Evolutionary conservation across 2,797 vertebrate genomes (phyloP).

Genomic region (Muraenolepis orangiensis): DNA sequence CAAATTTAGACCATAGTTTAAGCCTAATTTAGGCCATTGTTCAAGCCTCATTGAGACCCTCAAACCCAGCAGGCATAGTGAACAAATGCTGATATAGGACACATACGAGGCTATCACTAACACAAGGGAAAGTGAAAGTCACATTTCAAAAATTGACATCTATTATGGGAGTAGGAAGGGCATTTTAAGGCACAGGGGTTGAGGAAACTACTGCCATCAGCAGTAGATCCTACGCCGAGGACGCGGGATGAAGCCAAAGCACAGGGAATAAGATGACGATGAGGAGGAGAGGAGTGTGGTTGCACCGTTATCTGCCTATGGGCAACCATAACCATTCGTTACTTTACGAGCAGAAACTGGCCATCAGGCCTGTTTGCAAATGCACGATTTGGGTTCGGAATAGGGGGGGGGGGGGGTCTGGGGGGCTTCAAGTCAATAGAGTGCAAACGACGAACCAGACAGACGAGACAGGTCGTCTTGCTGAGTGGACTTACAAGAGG

Average conservation of each 20-base stretch:
- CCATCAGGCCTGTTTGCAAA: not conserved
- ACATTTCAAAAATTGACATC: not conserved
- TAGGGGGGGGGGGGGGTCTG: not conserved
- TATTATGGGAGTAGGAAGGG: not conserved
- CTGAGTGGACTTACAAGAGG: constrained; percentile 80
- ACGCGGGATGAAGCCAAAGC: not conserved
- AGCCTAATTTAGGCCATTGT: not conserved
- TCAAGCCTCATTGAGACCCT: not conserved
- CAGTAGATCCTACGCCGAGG: not conserved
- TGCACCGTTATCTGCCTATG: not conserved
- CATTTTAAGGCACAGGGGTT: not conserved
- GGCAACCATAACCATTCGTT: not conserved
- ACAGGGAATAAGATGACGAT: not conserved
- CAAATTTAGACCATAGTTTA: not conserved
- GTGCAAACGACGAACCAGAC: constrained; percentile 17
- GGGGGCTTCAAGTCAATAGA: constrained; percentile 17
- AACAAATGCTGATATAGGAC: not conserved
- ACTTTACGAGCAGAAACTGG: not conserved
- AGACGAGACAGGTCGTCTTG: not conserved
- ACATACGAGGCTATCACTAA: not conserved
- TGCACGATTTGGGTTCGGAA: not conserved
- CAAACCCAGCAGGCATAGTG: not conserved
- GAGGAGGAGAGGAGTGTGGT: no score
- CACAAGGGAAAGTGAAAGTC: not conserved
- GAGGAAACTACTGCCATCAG: not conserved